phyloP scores from a whole-genome alignment of 2,888 invertebrate species.

The Anthrax anthrax region DNA sequence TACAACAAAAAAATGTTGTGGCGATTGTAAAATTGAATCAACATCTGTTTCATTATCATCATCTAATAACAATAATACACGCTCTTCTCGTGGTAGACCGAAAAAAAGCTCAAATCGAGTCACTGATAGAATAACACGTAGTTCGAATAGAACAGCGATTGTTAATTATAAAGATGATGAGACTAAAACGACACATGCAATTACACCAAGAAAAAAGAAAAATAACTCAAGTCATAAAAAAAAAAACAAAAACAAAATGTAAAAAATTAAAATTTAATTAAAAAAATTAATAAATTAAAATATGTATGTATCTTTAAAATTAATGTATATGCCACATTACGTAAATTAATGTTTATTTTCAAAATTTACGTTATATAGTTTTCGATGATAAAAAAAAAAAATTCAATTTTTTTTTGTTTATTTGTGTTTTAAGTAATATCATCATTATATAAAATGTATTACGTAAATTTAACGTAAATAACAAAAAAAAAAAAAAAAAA shows the following conservation, averaged over 20 bases:
- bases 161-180: conserved; percentile 6
- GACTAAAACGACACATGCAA: not conserved
- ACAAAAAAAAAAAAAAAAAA: not conserved
- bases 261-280: no score
- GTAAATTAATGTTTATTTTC: no score
- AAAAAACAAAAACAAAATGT: conserved; percentile 2
- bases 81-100: not conserved
- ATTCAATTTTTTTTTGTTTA: no score
- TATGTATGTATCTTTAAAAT: no score
- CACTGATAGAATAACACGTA: conserved; percentile 6
- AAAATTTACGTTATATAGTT: no score
- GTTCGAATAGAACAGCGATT: conserved; percentile 3
- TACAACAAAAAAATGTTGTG: not conserved
- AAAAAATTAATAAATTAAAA: not conserved
- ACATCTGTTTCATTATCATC: not conserved
- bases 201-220: conserved; percentile 4
- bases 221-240: no score
- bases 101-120: not conserved
- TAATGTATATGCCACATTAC: no score
- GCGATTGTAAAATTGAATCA: not conserved
- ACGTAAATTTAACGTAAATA: no score
- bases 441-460: no score
- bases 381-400: no score
- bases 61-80: not conserved
- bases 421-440: no score